Conservation (phyloP, 2,888 invertebrate genomes). For the Calameuta pallipes region DNA sequence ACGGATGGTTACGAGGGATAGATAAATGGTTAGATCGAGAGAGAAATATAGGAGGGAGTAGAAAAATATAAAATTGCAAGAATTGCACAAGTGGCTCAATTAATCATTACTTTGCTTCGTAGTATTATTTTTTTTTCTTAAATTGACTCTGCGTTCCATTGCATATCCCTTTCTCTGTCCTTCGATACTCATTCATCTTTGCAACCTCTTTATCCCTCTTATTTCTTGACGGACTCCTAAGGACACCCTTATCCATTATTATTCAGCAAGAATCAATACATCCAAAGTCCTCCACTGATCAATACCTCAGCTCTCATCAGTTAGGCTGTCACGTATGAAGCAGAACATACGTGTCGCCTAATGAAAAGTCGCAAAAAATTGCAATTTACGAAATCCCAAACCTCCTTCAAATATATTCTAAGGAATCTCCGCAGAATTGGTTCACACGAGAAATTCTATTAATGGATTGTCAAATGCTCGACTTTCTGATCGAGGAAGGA, state of each 20-base stretch:
- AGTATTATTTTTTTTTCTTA: slow-evolving; percentile 23
- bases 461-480: slow-evolving; percentile 65
- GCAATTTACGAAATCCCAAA: background rate
- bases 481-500: slow-evolving; percentile 53
- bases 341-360: background rate
- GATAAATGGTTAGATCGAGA: slow-evolving; percentile 5
- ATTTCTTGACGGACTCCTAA: background rate
- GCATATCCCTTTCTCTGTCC: background rate
- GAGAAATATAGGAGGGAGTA: slow-evolving; percentile 44
- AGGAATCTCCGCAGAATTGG: background rate
- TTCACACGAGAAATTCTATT: slow-evolving; percentile 40
- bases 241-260: background rate
- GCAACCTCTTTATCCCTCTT: background rate
- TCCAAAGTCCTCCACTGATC: background rate
- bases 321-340: background rate
- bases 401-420: background rate
- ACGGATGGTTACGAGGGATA: background rate
- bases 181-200: background rate
- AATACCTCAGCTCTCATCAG: background rate
- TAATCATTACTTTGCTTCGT: slow-evolving; percentile 35
- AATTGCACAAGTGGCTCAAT: slow-evolving; percentile 47
- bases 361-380: background rate
- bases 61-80: slow-evolving; percentile 64
- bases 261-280: background rate
- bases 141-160: slow-evolving; percentile 29